These are phyloP conservation scores for Podocnemis expansa DNA, from an alignment of 2,113 vertebrate species.

Conservation along the genomic window DNA sequence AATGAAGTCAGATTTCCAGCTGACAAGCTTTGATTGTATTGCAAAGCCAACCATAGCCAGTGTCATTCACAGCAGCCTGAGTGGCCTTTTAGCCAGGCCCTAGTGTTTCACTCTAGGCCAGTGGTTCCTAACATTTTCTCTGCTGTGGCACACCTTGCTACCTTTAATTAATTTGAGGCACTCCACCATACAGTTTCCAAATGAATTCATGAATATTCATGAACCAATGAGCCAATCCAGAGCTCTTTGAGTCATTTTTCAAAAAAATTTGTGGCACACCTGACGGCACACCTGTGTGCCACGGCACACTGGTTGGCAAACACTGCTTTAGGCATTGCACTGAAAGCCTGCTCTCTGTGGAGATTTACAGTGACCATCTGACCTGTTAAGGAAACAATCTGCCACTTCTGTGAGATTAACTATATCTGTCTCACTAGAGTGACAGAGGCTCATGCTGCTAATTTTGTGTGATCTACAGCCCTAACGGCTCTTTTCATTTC, in stretches of 20 bases:
- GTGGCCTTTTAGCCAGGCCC: neutral
- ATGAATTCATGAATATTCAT: no score
- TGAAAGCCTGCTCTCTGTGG: conserved; percentile 9
- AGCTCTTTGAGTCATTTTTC: no score
- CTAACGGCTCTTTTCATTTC: neutral
- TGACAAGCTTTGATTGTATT: conserved; percentile 15
- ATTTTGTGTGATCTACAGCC: conserved; percentile 19
- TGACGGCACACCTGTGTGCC: no score
- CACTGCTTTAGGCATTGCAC: no score
- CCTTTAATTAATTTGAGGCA: no score
- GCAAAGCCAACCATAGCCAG: conserved; percentile 17
- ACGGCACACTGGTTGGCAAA: no score
- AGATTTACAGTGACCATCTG: conserved; percentile 57
- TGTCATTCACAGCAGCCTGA: neutral
- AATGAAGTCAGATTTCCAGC: conserved; percentile 18
- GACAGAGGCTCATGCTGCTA: conserved; percentile 13
- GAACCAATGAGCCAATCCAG: no score
- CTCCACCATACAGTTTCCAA: no score
- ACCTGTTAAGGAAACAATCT: conserved; percentile 58
- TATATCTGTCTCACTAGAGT: neutral
- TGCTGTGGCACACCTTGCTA: no score
- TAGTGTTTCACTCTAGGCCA: no score
- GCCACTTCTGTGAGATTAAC: conserved; percentile 38
- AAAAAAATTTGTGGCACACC: no score
- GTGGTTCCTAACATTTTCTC: no score